Evolutionary conservation across 2,888 invertebrate genomes (phyloP), one percentile per base, ranked within the genome.

Genomic region (Noctua pronuba): DNA sequence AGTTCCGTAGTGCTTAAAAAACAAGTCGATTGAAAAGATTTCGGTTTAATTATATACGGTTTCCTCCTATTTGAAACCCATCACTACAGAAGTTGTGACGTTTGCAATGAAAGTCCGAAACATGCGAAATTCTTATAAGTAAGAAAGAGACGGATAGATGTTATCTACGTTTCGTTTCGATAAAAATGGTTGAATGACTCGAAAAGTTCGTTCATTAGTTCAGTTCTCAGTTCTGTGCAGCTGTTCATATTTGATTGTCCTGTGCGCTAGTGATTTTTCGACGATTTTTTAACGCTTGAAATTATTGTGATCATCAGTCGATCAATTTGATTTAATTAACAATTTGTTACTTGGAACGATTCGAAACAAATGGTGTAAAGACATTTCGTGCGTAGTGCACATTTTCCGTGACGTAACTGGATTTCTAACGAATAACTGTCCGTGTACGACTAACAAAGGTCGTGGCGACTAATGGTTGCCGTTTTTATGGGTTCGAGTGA

Each of bases 331-430:
- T 79, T 70, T 64, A 13, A 46, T 67, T 13, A 68, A 69, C 11
- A 73, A 73, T 70, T 73, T 67, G 28, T 71, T 67, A 65, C 64
- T 73, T 28, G 49, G 67, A 74, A 75, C 80, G 62, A 73, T 80
- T 79, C 67, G 73, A 82, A 77, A 66, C 55, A 58, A 73, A 83
- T 49, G 73, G 65, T 75, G 77, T 66, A 35, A n/a, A 77, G 24
- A 69, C 35, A 66, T 60, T 64, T 64, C 44, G 80, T 84, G 78
- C 83, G 85, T 89, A 86, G 86, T 86, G 88, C 90, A 87, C 83
- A 55, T 91, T 91, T 92, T 92, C 82, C 91, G 93, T 96, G 96
- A 96, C 96, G 96, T 96, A 96, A 96, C 93, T 94, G 91, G 91
- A 93, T 92, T 94, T 94, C 87, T 90, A 88, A 89, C 90, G 88